phyloP scores from a whole-genome alignment of 2,888 invertebrate genomes.

The Saturnia japonica region DNA sequence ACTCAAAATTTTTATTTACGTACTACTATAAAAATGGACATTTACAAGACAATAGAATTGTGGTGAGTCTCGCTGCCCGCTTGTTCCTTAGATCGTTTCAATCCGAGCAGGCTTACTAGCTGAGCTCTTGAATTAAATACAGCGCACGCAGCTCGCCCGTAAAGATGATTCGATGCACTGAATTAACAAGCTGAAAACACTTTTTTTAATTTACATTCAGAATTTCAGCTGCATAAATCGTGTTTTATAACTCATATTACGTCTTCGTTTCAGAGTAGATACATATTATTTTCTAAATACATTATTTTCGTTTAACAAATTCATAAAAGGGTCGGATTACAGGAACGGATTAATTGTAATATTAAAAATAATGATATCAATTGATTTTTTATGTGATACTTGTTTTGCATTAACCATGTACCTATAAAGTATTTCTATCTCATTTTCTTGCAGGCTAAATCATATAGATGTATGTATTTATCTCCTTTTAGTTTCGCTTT shows the following conservation, averaged over 20 bases:
- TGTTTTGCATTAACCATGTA: too few relatives aligned
- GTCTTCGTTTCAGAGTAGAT: background rate
- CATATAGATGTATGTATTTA: too few relatives aligned
- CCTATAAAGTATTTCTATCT: too few relatives aligned
- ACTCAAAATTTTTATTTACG: too few relatives aligned
- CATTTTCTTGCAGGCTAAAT: too few relatives aligned
- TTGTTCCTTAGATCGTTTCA: background rate
- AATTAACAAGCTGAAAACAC: conserved; percentile 31
- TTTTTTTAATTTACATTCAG: conserved; percentile 15
- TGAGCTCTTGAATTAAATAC: conserved; percentile 68
- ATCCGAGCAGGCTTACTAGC: conserved; percentile 35
- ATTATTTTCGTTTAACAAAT: background rate
- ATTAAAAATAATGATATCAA: too few relatives aligned
- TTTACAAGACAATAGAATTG: background rate
- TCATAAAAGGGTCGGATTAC: too few relatives aligned
- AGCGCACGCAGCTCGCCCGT: conserved; percentile 49
- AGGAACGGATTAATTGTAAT: too few relatives aligned
- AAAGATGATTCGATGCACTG: conserved; percentile 40
- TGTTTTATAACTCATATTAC: background rate
- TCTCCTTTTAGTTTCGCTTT: too few relatives aligned
- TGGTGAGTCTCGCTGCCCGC: conserved; percentile 7
- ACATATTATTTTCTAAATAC: background rate
- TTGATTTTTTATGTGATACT: too few relatives aligned
- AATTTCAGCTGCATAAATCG: background rate
- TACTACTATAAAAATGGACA: too few relatives aligned